phyloP scores from a whole-genome alignment of 2,113 vertebrate genomes.

The Meleagris gallopavo region DNA sequence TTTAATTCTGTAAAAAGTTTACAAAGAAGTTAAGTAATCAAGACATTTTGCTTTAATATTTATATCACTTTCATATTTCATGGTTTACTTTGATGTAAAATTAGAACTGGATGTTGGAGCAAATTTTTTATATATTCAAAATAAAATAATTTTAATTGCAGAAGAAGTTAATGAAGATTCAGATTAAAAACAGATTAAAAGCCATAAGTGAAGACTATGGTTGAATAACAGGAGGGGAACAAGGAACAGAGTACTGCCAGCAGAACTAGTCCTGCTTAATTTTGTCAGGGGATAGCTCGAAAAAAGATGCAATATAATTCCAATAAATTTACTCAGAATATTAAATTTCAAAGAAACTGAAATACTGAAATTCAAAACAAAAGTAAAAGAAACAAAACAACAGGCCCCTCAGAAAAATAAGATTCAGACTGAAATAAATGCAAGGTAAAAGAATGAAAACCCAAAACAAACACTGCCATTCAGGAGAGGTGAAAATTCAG shows the following conservation, averaged over 20 bases:
- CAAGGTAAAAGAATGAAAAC: neutral
- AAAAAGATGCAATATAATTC: neutral
- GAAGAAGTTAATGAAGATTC: neutral
- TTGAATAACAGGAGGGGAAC: neutral
- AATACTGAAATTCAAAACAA: neutral
- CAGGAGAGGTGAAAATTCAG: neutral
- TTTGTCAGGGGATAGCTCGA: neutral
- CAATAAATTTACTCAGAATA: neutral
- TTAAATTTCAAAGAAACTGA: neutral
- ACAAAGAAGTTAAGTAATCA: neutral
- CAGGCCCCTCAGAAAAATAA: neutral
- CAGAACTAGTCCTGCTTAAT: neutral
- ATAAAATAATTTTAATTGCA: neutral
- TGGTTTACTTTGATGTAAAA: neutral
- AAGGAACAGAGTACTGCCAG: rapidly evolving
- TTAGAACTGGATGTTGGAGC: neutral
- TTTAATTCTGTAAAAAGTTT: neutral
- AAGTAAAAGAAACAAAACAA: neutral
- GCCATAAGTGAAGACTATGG: neutral
- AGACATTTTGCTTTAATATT: neutral
- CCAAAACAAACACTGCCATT: neutral
- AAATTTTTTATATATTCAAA: neutral
- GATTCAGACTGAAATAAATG: neutral
- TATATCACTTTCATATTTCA: neutral
- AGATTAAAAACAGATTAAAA: neutral